phyloP scores from a whole-genome alignment of 64 coral and sea anemone genomes.

The Dendrophyllia cribrosa region DNA sequence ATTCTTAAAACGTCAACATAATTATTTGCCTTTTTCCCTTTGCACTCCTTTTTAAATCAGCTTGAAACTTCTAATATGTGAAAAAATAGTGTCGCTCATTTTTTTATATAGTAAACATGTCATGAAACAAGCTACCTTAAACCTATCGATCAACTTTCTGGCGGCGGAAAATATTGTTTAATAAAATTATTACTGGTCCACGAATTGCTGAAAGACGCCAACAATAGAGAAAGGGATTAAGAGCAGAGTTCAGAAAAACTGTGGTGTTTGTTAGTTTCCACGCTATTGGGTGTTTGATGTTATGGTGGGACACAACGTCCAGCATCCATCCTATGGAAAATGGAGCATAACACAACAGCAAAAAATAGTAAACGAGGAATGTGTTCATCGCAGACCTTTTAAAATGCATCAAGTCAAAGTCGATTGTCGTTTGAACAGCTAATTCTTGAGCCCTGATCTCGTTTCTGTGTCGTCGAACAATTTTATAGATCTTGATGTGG shows the following conservation, averaged over 20 bases:
- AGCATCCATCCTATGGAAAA: not conserved
- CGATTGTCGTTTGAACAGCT: not conserved
- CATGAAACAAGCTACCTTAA: too few relatives aligned
- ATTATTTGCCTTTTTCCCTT: too few relatives aligned
- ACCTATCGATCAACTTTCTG: too few relatives aligned
- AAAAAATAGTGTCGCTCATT: too few relatives aligned
- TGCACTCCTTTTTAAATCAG: too few relatives aligned
- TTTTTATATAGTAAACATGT: too few relatives aligned
- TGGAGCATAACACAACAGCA: not conserved
- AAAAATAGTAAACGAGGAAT: not conserved
- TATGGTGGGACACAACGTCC: too few relatives aligned
- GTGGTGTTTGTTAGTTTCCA: not conserved
- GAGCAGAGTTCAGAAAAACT: slow-evolving; percentile 1
- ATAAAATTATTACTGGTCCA: not conserved
- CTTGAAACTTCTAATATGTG: too few relatives aligned
- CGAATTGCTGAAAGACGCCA: not conserved
- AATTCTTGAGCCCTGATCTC: too few relatives aligned
- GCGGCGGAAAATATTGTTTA: not conserved
- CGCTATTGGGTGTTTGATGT: not conserved
- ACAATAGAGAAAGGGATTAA: not conserved
- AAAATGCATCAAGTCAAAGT: not conserved
- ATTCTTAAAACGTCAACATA: too few relatives aligned
- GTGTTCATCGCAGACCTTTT: not conserved
- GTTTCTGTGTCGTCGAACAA: too few relatives aligned
- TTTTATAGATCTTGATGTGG: too few relatives aligned